Conservation (phyloP, 2,888 invertebrate species). For the Nomada fucata region DNA sequence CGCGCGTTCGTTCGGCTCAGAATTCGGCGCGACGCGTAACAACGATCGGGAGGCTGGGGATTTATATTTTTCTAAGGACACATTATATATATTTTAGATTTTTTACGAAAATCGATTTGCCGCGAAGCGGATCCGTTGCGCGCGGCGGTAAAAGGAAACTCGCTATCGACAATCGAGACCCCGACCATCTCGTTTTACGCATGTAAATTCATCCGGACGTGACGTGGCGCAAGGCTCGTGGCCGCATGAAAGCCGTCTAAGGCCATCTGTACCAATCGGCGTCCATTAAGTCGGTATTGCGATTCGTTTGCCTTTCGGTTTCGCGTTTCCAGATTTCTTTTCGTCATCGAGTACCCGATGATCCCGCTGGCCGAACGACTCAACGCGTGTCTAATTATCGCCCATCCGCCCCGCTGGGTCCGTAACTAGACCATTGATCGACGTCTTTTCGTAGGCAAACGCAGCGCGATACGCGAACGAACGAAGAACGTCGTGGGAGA, state of each 20-base stretch:
- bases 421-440: background rate
- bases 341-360: constrained; percentile 13
- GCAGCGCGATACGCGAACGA: background rate
- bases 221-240: constrained; percentile 77
- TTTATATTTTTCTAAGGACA: no score
- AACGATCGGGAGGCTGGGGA: no score
- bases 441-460: background rate
- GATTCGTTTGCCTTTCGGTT: constrained; percentile 66
- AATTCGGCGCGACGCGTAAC: no score
- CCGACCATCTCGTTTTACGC: constrained; percentile 77
- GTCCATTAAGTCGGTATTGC: constrained; percentile 77
- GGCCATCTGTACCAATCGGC: constrained; percentile 81
- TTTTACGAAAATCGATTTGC: constrained; percentile 3
- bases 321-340: constrained; percentile 71
- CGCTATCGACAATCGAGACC: constrained; percentile 73
- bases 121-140: background rate
- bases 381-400: constrained; percentile 36
- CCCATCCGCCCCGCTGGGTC: background rate
- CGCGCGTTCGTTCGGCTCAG: no score
- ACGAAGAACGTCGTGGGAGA: no score
- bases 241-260: constrained; percentile 72
- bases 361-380: constrained; percentile 6
- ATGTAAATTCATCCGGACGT: constrained; percentile 83
- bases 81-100: no score
- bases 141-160: constrained; percentile 74